A percentile compares a stretch with the other conserved stretches of the same genome.
Conservation (phyloP, 1,140 invertebrate genomes). For the Zaprionus lachaisei region DNA sequence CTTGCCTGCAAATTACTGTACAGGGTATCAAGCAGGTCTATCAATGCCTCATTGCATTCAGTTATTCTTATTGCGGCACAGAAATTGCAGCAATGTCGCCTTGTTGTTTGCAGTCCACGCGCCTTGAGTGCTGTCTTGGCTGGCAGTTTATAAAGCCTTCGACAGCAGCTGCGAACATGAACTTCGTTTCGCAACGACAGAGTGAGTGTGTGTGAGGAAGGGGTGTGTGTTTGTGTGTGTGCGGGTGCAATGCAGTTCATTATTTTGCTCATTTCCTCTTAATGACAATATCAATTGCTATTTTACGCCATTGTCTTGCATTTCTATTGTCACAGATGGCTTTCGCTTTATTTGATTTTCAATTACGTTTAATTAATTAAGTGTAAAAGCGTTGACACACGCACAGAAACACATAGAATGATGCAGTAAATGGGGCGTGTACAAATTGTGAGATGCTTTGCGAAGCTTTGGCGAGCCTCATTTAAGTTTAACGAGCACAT, state of each 20-base stretch:
- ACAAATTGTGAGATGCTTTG: constrained; percentile 70
- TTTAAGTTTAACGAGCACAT: constrained; percentile 46
- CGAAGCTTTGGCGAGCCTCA: constrained; percentile 42
- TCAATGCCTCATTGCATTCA: background rate
- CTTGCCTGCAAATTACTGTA: background rate
- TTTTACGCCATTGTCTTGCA: constrained; percentile 70
- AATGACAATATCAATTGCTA: constrained; percentile 81
- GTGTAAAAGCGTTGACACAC: constrained; percentile 73
- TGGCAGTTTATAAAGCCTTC: constrained; percentile 62
- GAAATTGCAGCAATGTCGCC: constrained; percentile 36
- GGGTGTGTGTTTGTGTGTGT: background rate
- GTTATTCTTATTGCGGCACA: constrained; percentile 11
- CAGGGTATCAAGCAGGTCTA: constrained; percentile 3
- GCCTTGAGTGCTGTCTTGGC: constrained; percentile 47
- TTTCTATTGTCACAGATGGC: constrained; percentile 72
- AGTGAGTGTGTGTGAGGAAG: background rate
- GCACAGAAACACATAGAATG: constrained; percentile 6
- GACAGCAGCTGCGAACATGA: constrained; percentile 59
- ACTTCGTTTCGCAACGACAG: constrained; percentile 23
- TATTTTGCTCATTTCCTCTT: constrained; percentile 78
- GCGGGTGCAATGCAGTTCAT: constrained; percentile 62
- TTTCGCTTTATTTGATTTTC: constrained; percentile 77
- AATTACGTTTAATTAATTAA: constrained; percentile 81
- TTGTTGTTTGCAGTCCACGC: constrained; percentile 47
- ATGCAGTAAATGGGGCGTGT: constrained; percentile 58